A percentile compares a stretch with the other conserved stretches of the same genome.
Evolutionary conservation across 2,113 vertebrate species (phyloP).

Genomic region (Callospermophilus lateralis): DNA sequence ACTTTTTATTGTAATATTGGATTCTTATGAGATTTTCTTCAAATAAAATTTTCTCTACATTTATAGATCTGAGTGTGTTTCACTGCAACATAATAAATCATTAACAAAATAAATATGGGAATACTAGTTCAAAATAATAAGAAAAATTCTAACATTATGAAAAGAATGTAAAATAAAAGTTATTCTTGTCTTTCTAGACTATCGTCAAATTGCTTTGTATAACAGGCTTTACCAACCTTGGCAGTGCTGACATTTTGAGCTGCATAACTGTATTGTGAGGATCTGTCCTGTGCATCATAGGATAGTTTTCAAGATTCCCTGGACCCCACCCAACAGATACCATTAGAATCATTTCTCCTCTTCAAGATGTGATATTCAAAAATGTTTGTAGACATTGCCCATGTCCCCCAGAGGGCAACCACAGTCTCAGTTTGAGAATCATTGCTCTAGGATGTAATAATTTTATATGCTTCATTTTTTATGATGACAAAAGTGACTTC

Average conservation of each 20-base stretch:
- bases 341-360: background rate
- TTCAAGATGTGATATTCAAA: background rate
- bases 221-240: background rate
- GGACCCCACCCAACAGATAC: background rate
- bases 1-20: background rate
- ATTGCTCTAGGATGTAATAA: background rate
- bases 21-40: background rate
- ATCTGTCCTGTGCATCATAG: background rate
- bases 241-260: background rate
- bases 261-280: accelerated
- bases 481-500: background rate
- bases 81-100: background rate
- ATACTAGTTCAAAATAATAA: background rate
- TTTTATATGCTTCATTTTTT: background rate
- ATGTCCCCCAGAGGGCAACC: background rate
- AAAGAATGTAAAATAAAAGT: background rate
- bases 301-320: background rate
- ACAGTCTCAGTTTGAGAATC: background rate
- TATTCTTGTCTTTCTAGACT: background rate
- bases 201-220: background rate
- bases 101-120: background rate
- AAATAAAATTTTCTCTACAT: background rate
- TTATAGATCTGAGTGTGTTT: background rate
- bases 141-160: background rate
- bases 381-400: background rate